phyloP scores from a whole-genome alignment of 2,113 vertebrate species.

The Poecile atricapillus region DNA sequence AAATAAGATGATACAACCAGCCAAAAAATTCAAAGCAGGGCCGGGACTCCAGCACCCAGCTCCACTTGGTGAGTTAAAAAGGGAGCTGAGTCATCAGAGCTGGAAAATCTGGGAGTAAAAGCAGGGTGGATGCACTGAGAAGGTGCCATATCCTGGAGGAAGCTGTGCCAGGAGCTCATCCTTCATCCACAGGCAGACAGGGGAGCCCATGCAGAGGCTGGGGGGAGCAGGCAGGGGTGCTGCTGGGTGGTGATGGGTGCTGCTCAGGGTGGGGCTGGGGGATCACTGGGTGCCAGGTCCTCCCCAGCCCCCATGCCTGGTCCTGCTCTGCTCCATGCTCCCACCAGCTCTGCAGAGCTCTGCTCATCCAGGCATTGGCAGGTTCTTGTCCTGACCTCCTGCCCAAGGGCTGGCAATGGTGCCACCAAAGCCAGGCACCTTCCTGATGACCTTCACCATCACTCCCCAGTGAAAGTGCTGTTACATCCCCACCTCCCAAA shows the following conservation, averaged over 20 bases:
- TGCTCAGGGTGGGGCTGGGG: neutral
- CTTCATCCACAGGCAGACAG: rapidly evolving
- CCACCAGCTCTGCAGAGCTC: neutral
- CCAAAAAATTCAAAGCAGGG: neutral
- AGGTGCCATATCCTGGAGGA: neutral
- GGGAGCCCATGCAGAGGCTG: rapidly evolving
- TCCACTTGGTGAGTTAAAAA: neutral
- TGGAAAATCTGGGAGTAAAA: neutral
- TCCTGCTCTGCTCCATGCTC: neutral
- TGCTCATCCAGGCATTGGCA: neutral
- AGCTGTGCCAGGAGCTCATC: neutral
- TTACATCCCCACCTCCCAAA: rapidly evolving
- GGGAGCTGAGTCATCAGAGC: constrained; percentile 13
- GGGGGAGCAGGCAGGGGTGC: neutral
- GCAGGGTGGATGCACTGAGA: rapidly evolving
- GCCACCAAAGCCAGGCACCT: neutral
- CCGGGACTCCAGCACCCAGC: neutral
- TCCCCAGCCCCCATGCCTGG: rapidly evolving
- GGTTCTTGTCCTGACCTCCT: neutral
- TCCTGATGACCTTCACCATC: neutral
- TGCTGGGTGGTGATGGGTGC: neutral
- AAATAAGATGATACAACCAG: neutral
- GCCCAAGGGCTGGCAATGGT: neutral
- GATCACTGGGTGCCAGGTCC: neutral
- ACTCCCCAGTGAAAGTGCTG: neutral